Evolutionary conservation across 2,888 invertebrate genomes (phyloP).

Genomic region (Iselma pallidipennis): DNA sequence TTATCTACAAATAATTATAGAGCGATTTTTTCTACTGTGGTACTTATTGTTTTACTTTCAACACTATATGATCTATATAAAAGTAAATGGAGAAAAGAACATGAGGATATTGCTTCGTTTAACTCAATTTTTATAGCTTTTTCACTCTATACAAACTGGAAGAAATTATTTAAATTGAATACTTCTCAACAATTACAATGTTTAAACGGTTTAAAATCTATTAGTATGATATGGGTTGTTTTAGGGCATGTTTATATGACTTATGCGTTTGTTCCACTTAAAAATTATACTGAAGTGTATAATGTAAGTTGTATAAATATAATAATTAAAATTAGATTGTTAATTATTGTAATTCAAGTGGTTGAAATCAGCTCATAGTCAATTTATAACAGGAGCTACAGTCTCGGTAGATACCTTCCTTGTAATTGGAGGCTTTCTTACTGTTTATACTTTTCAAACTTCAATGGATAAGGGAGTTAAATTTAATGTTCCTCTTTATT

Average conservation of each 20-base stretch:
- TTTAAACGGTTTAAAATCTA: slow-evolving; percentile 12
- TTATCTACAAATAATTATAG: slow-evolving; percentile 7
- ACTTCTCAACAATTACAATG: slow-evolving; percentile 6
- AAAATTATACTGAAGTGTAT: slow-evolving; percentile 14
- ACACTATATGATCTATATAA: slow-evolving; percentile 17
- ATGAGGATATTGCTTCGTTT: not conserved
- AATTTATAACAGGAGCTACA: slow-evolving; percentile 19
- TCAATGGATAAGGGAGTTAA: slow-evolving; percentile 11
- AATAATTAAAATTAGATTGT: too few species aligned
- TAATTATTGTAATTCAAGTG: too few species aligned
- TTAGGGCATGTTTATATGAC: slow-evolving; percentile 19
- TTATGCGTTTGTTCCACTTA: slow-evolving; percentile 14
- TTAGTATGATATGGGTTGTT: slow-evolving; percentile 16
- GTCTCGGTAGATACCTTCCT: slow-evolving; percentile 25
- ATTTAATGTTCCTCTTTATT: slow-evolving; percentile 13
- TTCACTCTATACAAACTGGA: slow-evolving; percentile 9
- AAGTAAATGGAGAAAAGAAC: not conserved
- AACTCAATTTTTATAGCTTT: slow-evolving; percentile 7
- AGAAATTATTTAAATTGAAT: slow-evolving; percentile 8
- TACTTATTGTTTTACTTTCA: slow-evolving; percentile 8
- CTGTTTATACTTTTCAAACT: slow-evolving; percentile 15
- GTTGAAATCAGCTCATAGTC: slow-evolving; percentile 12
- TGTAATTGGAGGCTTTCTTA: slow-evolving; percentile 23
- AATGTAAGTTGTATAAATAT: not conserved
- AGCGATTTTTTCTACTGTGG: slow-evolving; percentile 10